A percentile compares a stretch with the other conserved stretches of the same genome.
These are phyloP conservation scores for Aricia artaxerxes DNA, from an alignment of 2,888 invertebrate genomes.

Conservation along the genomic window DNA sequence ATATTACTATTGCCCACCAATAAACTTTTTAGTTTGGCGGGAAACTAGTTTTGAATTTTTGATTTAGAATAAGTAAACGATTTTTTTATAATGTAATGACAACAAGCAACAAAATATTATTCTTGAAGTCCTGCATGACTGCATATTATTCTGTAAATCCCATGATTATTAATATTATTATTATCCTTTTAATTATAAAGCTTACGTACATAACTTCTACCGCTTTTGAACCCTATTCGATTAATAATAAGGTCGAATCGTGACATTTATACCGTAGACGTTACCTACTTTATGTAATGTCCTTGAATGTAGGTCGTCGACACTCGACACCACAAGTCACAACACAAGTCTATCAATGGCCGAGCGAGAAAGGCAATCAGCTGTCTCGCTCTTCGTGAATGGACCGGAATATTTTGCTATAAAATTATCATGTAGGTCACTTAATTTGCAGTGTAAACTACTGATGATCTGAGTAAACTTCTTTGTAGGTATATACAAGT, in stretches of 20 bases:
- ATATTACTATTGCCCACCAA: too few relatives aligned
- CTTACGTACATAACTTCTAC: background rate
- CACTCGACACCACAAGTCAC: background rate
- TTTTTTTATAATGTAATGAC: background rate
- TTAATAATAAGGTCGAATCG: background rate
- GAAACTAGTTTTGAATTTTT: too few relatives aligned
- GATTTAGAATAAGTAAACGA: too few relatives aligned
- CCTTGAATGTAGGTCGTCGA: constrained; percentile 16
- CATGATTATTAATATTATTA: background rate
- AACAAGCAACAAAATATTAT: too few relatives aligned
- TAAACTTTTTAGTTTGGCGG: too few relatives aligned
- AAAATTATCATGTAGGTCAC: constrained; percentile 15
- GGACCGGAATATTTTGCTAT: constrained; percentile 20
- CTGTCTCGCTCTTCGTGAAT: constrained; percentile 23
- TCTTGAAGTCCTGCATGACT: background rate
- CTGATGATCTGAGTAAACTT: background rate
- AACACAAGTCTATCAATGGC: constrained; percentile 8
- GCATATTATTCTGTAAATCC: background rate
- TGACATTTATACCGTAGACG: background rate
- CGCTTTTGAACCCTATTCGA: background rate
- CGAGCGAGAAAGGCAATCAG: constrained; percentile 2
- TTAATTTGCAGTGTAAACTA: constrained; percentile 16
- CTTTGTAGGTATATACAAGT: background rate
- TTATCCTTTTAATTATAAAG: background rate
- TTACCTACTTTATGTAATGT: background rate